Evolutionary conservation across 2,113 vertebrate genomes (phyloP).

Genomic region (Psettodes erumei): DNA sequence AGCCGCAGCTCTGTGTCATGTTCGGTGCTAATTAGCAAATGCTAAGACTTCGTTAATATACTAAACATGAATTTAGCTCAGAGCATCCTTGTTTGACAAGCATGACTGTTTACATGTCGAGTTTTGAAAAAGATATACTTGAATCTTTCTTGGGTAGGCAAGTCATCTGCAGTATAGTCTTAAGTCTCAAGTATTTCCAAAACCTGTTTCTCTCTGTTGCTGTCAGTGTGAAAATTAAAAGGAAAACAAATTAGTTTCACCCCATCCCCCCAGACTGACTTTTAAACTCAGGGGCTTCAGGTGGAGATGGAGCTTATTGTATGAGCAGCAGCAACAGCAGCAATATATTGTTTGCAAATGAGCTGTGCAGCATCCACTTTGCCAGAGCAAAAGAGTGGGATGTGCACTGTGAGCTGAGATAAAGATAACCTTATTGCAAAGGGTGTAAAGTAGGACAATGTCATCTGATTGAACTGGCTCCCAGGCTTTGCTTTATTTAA

Average conservation of each 20-base stretch:
- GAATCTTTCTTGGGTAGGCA: not conserved
- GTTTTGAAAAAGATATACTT: not conserved
- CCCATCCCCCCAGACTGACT: slow-evolving; percentile 11
- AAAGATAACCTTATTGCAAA: not conserved
- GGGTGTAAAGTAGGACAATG: slow-evolving; percentile 21
- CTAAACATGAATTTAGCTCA: no score
- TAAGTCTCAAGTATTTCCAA: no score
- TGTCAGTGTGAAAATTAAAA: no score
- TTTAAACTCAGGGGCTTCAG: slow-evolving; percentile 17
- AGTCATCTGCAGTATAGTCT: no score
- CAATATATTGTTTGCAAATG: slow-evolving; percentile 53
- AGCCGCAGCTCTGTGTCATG: no score
- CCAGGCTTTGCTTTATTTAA: slow-evolving; percentile 8
- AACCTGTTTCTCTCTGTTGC: no score
- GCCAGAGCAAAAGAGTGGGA: slow-evolving; percentile 10
- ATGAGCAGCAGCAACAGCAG: slow-evolving; percentile 4
- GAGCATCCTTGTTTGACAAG: no score
- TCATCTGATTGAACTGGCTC: not conserved
- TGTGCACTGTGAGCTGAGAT: slow-evolving; percentile 23
- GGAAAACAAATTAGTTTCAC: no score
- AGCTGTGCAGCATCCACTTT: slow-evolving; percentile 23
- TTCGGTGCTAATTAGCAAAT: no score
- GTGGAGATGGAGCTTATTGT: slow-evolving; percentile 10
- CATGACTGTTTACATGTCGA: not conserved
- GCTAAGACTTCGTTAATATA: no score